Evolutionary conservation across 2,113 vertebrate species (phyloP).

Genomic region (Hemiscyllium ocellatum): DNA sequence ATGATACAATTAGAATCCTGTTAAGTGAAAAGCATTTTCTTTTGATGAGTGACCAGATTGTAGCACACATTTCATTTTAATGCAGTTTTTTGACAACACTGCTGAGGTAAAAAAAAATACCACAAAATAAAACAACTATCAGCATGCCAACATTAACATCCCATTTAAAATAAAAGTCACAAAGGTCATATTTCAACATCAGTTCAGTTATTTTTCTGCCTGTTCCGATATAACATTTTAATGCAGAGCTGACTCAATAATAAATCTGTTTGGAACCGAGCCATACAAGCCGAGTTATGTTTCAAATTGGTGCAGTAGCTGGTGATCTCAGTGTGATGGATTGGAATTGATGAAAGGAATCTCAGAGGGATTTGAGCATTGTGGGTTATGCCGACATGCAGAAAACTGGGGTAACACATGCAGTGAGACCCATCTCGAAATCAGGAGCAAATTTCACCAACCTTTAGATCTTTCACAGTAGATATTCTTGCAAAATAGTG

Average conservation of each 20-base stretch:
- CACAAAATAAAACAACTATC: constrained; percentile 6
- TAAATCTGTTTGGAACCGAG: neutral
- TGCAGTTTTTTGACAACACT: neutral
- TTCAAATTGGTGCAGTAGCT: neutral
- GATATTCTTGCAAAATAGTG: too few species aligned
- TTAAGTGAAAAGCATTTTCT: constrained; percentile 2
- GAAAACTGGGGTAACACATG: too few species aligned
- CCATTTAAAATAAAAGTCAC: neutral
- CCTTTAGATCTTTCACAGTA: too few species aligned
- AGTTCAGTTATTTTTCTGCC: neutral
- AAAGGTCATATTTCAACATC: neutral
- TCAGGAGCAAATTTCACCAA: too few species aligned
- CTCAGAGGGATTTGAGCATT: too few species aligned
- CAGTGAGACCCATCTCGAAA: too few species aligned
- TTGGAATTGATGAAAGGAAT: neutral
- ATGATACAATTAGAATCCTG: neutral
- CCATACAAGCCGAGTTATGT: neutral
- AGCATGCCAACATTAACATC: neutral
- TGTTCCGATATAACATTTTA: neutral
- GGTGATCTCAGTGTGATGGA: neutral
- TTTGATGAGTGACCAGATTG: neutral
- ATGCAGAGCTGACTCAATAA: neutral
- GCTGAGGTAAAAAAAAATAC: neutral
- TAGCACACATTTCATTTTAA: neutral
- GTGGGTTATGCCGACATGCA: too few species aligned